Evolutionary conservation across 2,888 invertebrate species (phyloP).

Genomic region (Punctoribates punctum): DNA sequence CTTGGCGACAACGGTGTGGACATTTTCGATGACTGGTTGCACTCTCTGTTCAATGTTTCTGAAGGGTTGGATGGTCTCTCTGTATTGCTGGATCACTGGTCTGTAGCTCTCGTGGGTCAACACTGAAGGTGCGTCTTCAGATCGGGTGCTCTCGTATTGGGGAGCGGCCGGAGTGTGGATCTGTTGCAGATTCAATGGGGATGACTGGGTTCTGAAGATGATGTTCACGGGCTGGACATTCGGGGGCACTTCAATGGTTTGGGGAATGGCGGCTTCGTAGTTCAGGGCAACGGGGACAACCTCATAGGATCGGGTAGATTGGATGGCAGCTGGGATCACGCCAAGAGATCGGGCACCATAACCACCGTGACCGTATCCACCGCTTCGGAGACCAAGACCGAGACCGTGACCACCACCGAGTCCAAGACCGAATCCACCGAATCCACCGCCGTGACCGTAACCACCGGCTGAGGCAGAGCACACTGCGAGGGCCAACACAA

Average conservation of each 20-base stretch:
- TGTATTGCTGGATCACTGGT: conserved; percentile 7
- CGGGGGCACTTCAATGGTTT: background rate
- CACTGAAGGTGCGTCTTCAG: conserved; percentile 3
- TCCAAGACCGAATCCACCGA: background rate
- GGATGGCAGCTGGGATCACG: conserved; percentile 3
- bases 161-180: conserved; percentile 21
- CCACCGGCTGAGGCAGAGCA: background rate
- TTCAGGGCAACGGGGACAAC: background rate
- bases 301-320: conserved; percentile 1
- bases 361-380: background rate
- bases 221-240: conserved; percentile 15
- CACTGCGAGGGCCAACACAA: conserved; percentile 1
- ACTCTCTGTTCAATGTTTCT: conserved; percentile 7
- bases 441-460: background rate
- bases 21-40: conserved; percentile 2
- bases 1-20: conserved; percentile 19
- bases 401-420: background rate
- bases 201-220: conserved; percentile 12
- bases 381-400: background rate
- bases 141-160: conserved; percentile 15
- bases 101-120: conserved; percentile 8
- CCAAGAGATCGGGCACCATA: background rate
- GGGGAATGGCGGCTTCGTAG: background rate
- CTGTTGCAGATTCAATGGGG: conserved; percentile 1
- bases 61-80: conserved; percentile 19